Percentiles rank a stretch among this genome's conserved stretches.
phyloP scores from a whole-genome alignment of 2,797 vertebrate species.

The Kryptolebias ocellatus region DNA sequence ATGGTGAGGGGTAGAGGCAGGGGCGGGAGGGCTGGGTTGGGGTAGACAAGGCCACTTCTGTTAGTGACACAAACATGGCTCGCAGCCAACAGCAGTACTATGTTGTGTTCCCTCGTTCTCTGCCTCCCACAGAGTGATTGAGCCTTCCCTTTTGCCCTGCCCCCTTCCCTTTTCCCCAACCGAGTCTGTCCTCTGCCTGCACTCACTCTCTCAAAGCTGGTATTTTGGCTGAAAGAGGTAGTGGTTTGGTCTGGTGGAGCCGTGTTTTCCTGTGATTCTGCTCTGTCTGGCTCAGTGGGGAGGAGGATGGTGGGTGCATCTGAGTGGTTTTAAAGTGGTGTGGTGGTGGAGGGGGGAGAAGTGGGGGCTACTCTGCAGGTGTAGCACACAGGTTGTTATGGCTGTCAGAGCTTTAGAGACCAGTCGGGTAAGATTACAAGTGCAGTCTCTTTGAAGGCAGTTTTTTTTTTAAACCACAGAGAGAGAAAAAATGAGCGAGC shows the following conservation, averaged over 20 bases:
- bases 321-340: constrained; percentile 58
- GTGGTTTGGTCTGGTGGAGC: constrained; percentile 68
- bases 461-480: neutral
- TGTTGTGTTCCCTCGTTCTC: constrained; percentile 71
- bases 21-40: constrained; percentile 11
- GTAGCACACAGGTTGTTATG: constrained; percentile 57
- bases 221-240: constrained; percentile 68
- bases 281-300: constrained; percentile 57
- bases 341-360: constrained; percentile 10
- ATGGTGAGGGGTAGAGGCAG: constrained; percentile 47
- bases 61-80: constrained; percentile 80
- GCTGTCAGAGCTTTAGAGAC: constrained; percentile 49
- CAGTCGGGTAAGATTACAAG: constrained; percentile 43
- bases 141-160: constrained; percentile 53
- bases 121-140: constrained; percentile 72
- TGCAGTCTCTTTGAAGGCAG: constrained; percentile 53
- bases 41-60: constrained; percentile 78
- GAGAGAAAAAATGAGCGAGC: constrained; percentile 28
- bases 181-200: constrained; percentile 70
- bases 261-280: constrained; percentile 61
- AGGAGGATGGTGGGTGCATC: constrained; percentile 44
- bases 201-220: constrained; percentile 60
- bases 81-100: constrained; percentile 67
- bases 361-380: constrained; percentile 53
- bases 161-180: constrained; percentile 44